A percentile compares a stretch with the other conserved stretches of the same genome.
Evolutionary conservation across 2,888 invertebrate species (phyloP).

Genomic region (Drosophila nigritarsus): DNA sequence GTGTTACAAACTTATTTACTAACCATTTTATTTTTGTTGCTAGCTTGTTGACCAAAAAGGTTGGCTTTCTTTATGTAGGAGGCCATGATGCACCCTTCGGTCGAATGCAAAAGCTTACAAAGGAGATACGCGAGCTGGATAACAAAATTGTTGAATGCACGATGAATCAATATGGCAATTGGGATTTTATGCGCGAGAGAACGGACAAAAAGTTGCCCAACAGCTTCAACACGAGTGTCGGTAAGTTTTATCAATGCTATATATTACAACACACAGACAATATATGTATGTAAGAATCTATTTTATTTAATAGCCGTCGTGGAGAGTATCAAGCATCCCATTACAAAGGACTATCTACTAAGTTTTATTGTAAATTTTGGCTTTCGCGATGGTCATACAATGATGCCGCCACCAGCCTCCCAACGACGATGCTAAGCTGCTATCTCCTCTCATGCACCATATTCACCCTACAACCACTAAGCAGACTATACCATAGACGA

Average conservation of each 20-base stretch:
- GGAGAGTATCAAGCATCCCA: slow-evolving; percentile 92
- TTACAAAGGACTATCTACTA: slow-evolving; percentile 93
- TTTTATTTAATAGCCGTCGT: slow-evolving; percentile 89
- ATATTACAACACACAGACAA: slow-evolving; percentile 66
- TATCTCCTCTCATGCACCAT: slow-evolving; percentile 15
- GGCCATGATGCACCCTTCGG: slow-evolving; percentile 89
- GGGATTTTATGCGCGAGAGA: slow-evolving; percentile 97
- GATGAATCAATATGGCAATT: slow-evolving; percentile 89
- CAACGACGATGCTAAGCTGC: slow-evolving; percentile 42
- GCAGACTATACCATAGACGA: too few species aligned
- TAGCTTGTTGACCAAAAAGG: slow-evolving; percentile 89
- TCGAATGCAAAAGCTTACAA: slow-evolving; percentile 90
- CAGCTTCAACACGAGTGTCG: slow-evolving; percentile 91
- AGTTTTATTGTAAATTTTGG: slow-evolving; percentile 89
- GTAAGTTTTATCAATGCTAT: slow-evolving; percentile 79
- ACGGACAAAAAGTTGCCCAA: slow-evolving; percentile 99
- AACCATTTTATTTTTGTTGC: slow-evolving; percentile 7
- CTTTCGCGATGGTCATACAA: slow-evolving; percentile 88
- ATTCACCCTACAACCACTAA: not conserved
- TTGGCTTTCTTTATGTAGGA: slow-evolving; percentile 93
- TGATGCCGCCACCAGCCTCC: slow-evolving; percentile 89
- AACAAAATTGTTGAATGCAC: slow-evolving; percentile 98
- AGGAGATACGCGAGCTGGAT: slow-evolving; percentile 91
- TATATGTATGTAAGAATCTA: not conserved
- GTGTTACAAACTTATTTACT: not conserved